These are phyloP conservation scores for Scyliorhinus canicula DNA, from an alignment of 2,797 vertebrate species.

Conservation along the genomic window DNA sequence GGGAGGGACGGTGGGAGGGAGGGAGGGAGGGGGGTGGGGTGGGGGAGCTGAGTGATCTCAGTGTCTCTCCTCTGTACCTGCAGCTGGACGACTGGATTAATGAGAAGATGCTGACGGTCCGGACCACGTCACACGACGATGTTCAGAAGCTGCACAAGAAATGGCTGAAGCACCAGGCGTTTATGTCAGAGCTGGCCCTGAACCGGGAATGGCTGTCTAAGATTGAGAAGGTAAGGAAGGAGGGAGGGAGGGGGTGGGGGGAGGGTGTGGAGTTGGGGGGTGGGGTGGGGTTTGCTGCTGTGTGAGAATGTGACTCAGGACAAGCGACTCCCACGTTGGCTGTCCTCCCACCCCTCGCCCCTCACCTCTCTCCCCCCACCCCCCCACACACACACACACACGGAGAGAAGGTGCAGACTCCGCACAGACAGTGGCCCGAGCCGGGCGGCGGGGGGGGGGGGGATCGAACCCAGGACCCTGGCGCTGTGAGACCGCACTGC, in stretches of 20 bases:
- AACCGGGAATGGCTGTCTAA: constrained; percentile 87
- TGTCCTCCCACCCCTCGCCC: too few relatives aligned
- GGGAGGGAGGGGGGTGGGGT: too few relatives aligned
- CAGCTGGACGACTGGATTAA: constrained; percentile 73
- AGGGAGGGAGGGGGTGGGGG: constrained; percentile 47
- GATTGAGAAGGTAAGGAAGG: constrained; percentile 75
- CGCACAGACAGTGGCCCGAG: too few relatives aligned
- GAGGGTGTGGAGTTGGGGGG: neutral
- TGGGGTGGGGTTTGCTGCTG: neutral
- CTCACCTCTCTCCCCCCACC: too few relatives aligned
- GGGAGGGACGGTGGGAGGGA: too few relatives aligned
- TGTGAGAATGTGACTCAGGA: neutral
- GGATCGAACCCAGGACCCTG: too few relatives aligned
- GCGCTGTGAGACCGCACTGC: too few relatives aligned
- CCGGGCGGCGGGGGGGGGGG: too few relatives aligned
- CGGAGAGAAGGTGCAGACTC: too few relatives aligned
- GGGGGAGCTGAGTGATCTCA: constrained; percentile 27
- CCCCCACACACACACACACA: too few relatives aligned
- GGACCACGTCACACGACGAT: constrained; percentile 71
- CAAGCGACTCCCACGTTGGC: too few relatives aligned
- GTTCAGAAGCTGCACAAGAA: constrained; percentile 77
- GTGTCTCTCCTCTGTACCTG: constrained; percentile 34
- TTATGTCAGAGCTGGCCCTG: constrained; percentile 83
- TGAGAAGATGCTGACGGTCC: constrained; percentile 81
- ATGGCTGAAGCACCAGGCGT: constrained; percentile 86